These are phyloP conservation scores for Chouioia cunea DNA, from an alignment of 2,888 invertebrate species.

Conservation along the genomic window DNA sequence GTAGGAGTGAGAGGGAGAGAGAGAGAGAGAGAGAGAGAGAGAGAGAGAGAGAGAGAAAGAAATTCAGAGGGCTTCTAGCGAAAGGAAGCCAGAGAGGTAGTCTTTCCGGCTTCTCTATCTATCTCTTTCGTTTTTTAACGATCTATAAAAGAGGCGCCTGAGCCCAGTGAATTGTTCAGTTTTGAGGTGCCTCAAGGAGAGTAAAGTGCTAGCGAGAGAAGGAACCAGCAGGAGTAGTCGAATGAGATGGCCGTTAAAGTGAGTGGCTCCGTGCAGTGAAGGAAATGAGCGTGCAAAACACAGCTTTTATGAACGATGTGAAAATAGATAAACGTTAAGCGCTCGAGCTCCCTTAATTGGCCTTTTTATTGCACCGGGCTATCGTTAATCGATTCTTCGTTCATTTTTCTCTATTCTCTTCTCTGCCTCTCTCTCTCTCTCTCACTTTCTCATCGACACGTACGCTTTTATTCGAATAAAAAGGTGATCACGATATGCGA, in stretches of 20 bases:
- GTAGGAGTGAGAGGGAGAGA: constrained; percentile 35
- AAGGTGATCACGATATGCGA: background rate
- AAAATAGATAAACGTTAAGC: constrained; percentile 30
- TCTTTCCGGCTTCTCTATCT: no score
- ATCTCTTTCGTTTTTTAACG: constrained; percentile 32
- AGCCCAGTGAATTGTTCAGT: constrained; percentile 48
- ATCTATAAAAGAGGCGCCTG: constrained; percentile 52
- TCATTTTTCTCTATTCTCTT: background rate
- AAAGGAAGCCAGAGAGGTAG: no score
- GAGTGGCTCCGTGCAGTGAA: constrained; percentile 42
- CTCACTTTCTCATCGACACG: background rate
- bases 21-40: constrained; percentile 28
- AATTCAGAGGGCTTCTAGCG: background rate
- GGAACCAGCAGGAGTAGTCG: constrained; percentile 37
- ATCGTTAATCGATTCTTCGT: constrained; percentile 18
- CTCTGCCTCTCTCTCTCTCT: background rate
- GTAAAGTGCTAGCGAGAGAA: constrained; percentile 1
- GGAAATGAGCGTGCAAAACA: constrained; percentile 39
- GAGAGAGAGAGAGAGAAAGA: constrained; percentile 13
- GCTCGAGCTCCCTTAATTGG: constrained; percentile 27
- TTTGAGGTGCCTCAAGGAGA: constrained; percentile 22
- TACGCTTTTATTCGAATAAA: background rate
- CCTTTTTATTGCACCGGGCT: constrained; percentile 25
- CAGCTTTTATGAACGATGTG: constrained; percentile 43
- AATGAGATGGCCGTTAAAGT: constrained; percentile 48